Evolutionary conservation across 2,797 vertebrate species (phyloP).

Genomic region (Syncerus caffer): DNA sequence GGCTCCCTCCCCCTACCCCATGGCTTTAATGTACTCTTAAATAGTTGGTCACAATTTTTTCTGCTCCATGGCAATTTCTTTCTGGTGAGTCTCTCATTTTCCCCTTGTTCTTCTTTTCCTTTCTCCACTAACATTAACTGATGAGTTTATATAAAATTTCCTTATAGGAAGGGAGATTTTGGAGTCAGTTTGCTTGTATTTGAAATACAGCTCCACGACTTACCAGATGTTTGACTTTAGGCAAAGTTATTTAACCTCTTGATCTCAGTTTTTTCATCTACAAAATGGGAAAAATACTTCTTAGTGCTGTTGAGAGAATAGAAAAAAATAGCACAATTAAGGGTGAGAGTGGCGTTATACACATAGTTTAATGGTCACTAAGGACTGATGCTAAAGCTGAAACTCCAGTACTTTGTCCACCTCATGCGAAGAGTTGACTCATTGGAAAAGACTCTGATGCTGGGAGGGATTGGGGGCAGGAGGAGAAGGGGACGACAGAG

Average conservation of each 20-base stretch:
- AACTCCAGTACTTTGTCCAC: no score
- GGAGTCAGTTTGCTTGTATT: background rate
- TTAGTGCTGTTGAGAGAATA: background rate
- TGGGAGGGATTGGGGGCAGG: no score
- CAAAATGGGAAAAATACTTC: background rate
- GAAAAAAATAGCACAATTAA: background rate
- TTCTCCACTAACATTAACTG: background rate
- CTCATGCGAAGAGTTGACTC: no score
- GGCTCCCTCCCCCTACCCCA: rapidly evolving
- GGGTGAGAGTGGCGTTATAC: background rate
- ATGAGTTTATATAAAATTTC: background rate
- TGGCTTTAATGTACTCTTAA: background rate
- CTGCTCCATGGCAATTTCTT: background rate
- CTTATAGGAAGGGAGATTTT: background rate
- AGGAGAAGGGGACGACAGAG: no score
- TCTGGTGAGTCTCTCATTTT: background rate
- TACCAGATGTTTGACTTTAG: background rate
- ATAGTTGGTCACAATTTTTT: background rate
- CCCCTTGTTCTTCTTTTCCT: background rate
- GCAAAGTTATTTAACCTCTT: background rate
- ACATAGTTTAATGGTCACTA: background rate
- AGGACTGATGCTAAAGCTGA: no score
- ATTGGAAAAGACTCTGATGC: no score
- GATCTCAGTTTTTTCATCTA: background rate
- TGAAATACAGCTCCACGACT: background rate